A percentile compares a stretch with the other conserved stretches of the same genome.
phyloP scores from a whole-genome alignment of 2,888 invertebrate genomes.

The Ceriagrion tenellum region DNA sequence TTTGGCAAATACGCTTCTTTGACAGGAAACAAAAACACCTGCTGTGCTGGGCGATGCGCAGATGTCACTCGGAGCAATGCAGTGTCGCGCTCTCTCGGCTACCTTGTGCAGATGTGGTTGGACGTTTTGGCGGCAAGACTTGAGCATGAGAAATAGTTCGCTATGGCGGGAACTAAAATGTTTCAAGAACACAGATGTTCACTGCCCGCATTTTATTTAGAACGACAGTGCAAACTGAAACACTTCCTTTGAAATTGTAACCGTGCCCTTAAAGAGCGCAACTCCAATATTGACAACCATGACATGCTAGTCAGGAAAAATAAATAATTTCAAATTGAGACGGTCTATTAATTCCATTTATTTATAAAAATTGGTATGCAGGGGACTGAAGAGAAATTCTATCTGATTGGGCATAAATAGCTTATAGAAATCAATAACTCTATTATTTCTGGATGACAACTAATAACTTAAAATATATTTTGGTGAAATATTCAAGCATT shows the following conservation, averaged over 20 bases:
- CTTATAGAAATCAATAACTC: slow-evolving; percentile 60
- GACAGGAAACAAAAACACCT: slow-evolving; percentile 72
- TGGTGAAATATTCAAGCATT: slow-evolving; percentile 56
- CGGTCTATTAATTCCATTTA: slow-evolving; percentile 64
- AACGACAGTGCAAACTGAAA: neutral
- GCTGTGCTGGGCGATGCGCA: slow-evolving; percentile 71
- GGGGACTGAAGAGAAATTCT: slow-evolving; percentile 55
- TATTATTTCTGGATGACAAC: slow-evolving; percentile 61
- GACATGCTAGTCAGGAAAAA: neutral
- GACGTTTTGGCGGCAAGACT: slow-evolving; percentile 56
- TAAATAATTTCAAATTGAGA: slow-evolving; percentile 51
- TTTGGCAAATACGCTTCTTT: slow-evolving; percentile 72
- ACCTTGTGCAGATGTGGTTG: slow-evolving; percentile 33
- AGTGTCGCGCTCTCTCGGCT: slow-evolving; percentile 62
- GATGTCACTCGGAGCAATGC: slow-evolving; percentile 68
- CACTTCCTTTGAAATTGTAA: neutral
- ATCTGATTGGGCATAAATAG: slow-evolving; percentile 59
- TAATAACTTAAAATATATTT: slow-evolving; percentile 65
- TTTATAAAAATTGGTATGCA: slow-evolving; percentile 67
- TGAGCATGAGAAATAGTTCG: neutral
- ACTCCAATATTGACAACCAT: neutral
- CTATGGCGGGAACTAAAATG: slow-evolving; percentile 43
- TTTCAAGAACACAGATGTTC: neutral
- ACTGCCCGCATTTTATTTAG: neutral
- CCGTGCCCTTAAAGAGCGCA: neutral